Percentiles rank a stretch among this genome's conserved stretches.
phyloP scores from a whole-genome alignment of 2,113 vertebrate genomes.

The Siniperca knerii region DNA sequence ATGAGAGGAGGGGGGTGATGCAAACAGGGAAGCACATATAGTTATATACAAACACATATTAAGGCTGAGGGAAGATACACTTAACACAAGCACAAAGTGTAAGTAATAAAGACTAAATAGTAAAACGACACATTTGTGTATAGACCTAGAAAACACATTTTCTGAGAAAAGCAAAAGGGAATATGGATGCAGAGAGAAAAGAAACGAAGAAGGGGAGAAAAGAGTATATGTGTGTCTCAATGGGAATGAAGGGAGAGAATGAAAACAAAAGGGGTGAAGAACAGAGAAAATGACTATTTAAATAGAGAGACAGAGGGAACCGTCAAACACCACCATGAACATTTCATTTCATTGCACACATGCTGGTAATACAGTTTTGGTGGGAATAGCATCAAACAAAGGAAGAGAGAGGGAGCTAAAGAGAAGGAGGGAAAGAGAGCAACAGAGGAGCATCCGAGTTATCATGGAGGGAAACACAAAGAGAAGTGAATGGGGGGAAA shows the following conservation, averaged over 20 bases:
- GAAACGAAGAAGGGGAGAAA: background rate
- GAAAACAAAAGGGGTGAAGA: slow-evolving; percentile 15
- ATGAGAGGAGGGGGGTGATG: background rate
- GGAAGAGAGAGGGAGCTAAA: slow-evolving; percentile 4
- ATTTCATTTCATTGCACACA: slow-evolving; percentile 49
- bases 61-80: slow-evolving; percentile 5
- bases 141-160: background rate
- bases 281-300: slow-evolving; percentile 40
- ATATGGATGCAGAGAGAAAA: background rate
- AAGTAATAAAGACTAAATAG: slow-evolving; percentile 43
- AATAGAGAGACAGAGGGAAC: slow-evolving; percentile 32
- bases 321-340: slow-evolving; percentile 25
- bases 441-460: background rate
- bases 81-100: slow-evolving; percentile 41
- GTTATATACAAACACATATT: slow-evolving; percentile 44
- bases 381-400: background rate
- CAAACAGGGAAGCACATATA: slow-evolving; percentile 41
- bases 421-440: background rate
- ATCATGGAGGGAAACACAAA: background rate
- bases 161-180: slow-evolving; percentile 13
- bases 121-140: background rate
- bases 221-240: background rate
- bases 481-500: background rate
- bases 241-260: background rate
- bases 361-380: slow-evolving; percentile 35